Percentiles rank a stretch among this genome's conserved stretches.
phyloP scores from a whole-genome alignment of 2,888 invertebrate species.

The Lamellibrachia columna region DNA sequence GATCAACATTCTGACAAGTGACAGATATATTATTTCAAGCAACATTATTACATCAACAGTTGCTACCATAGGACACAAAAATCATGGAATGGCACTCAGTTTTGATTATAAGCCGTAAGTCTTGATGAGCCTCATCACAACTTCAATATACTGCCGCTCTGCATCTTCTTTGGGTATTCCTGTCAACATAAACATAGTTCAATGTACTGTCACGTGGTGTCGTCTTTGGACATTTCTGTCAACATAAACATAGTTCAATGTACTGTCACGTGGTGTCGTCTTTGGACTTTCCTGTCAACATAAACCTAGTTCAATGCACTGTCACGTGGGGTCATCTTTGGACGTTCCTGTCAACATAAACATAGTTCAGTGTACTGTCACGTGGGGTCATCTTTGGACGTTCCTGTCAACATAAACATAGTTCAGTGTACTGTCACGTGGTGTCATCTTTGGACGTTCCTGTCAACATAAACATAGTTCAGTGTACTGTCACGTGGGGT shows the following conservation, averaged over 20 bases:
- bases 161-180: slow-evolving; percentile 39
- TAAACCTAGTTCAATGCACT: neutral
- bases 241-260: neutral
- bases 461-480: too few relatives aligned
- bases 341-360: neutral
- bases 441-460: too few relatives aligned
- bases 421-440: too few relatives aligned
- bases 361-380: neutral
- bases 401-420: neutral
- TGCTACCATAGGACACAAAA: neutral
- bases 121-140: slow-evolving; percentile 32
- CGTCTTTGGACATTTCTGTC: neutral
- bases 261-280: neutral
- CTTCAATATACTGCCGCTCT: slow-evolving; percentile 36
- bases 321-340: neutral
- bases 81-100: neutral
- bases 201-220: neutral
- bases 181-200: slow-evolving; percentile 23
- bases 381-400: neutral
- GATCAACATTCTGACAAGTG: neutral
- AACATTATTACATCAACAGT: neutral
- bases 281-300: neutral
- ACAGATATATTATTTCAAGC: neutral
- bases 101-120: slow-evolving; percentile 30
- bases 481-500: too few relatives aligned